Conservation (phyloP, 2,113 vertebrate species). For the Parotia lawesii region DNA sequence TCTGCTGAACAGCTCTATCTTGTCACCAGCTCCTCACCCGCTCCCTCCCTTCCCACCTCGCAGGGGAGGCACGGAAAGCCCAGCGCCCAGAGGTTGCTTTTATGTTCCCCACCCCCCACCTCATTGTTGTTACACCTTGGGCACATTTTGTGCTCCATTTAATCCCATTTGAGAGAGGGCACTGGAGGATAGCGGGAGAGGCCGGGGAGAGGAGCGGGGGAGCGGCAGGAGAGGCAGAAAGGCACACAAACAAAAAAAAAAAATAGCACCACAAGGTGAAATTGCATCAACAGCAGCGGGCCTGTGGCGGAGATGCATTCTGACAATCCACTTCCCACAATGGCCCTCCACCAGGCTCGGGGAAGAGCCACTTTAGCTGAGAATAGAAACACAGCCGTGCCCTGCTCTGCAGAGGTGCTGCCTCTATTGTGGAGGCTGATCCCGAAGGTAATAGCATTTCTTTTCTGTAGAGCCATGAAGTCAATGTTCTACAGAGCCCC, state of each 20-base stretch:
- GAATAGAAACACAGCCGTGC: not conserved
- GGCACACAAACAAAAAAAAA: not conserved
- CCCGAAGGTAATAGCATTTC: not conserved
- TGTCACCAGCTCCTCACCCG: not conserved
- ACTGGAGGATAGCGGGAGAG: not conserved
- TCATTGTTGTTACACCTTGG: not conserved
- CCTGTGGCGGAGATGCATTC: not conserved
- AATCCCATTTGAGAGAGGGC: slow-evolving; percentile 47
- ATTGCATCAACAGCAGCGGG: not conserved
- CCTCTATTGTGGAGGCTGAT: not conserved
- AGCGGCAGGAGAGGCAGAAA: not conserved
- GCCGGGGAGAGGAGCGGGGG: not conserved
- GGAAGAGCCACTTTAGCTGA: slow-evolving; percentile 41
- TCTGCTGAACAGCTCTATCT: not conserved
- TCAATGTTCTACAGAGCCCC: not conserved
- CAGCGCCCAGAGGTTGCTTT: not conserved
- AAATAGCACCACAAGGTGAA: slow-evolving; percentile 14
- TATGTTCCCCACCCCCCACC: not conserved
- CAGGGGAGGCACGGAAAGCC: not conserved
- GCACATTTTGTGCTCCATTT: slow-evolving; percentile 54
- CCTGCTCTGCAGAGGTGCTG: not conserved
- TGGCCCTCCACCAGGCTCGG: slow-evolving; percentile 1
- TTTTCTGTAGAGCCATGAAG: not conserved
- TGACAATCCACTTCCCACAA: slow-evolving; percentile 34
- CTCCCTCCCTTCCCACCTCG: not conserved